Base-by-base conservation (phyloP, 2,113 vertebrate genomes). In the Pedetes capensis region DNA sequence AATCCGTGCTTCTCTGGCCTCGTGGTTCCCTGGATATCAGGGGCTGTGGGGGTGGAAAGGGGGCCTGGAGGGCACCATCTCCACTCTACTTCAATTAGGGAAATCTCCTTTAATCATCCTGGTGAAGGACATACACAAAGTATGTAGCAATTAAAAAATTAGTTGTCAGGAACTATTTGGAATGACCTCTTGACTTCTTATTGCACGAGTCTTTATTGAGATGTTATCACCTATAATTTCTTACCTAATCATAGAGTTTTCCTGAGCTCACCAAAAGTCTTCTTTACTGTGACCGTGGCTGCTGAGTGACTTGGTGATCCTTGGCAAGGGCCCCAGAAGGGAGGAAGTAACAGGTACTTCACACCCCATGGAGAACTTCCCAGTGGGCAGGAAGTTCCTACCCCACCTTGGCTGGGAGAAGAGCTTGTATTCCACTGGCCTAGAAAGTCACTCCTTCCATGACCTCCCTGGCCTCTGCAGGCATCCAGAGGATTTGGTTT, bases 301-400 rank as follows among this genome's bases (percentile, higher is more conserved):
- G 10, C 25, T 44, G 34, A 57, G 37, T 83, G 61, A 71, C 25
- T n/a, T 8, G 44, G 32, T 1, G 22, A 20, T 55, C 20, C 34
- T 20, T 49, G 4, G 39, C 49, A 63, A 69, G 63, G 22, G 47
- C 63, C 39, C 39, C 22, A 27, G 34, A 59, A 69, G 47, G 20
- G 7, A 23, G 39, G 37, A 72, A 2, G 64, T 53, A 49, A 75
- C 2, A 4, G 49, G 5, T 12, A n/a, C n/a, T 44, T 51, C 2
- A 34, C 23, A 76, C 47, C 32, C 37, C 25, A 25, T 0, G 2
- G 1, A 34, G 2, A 1, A 7, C 0, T 29, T 34, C 57, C 17
- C 6, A 9, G 7, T 14, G n/a, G 34, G 27, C 37, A 47, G 17
- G 44, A 61, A 68, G 22, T 25, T 75, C 20, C 61, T 51, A 34